Base-by-base conservation (phyloP, 2,888 invertebrate species). In the Melanchra persicariae region DNA sequence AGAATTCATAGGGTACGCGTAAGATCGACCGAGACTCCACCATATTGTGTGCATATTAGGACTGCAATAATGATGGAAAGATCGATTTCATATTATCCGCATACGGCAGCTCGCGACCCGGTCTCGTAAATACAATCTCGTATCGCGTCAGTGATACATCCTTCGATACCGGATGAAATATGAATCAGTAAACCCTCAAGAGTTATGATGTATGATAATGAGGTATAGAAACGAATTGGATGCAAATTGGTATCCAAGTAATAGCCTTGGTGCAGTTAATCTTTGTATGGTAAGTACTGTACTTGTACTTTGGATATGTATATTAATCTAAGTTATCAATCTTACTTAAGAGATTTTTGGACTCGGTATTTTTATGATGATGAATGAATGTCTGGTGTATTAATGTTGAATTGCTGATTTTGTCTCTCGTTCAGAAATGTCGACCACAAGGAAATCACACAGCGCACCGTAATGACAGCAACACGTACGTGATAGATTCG, bases 401-500 rank as follows among this genome's bases (percentile, higher is more conserved):
- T 64, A 67, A 45, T 54, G 37, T 37, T 51, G 17, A 55, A 59
- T 66, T 57, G 17, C 65, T 68, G 59, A 78, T 74, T 69, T 73
- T 73, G 83, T 73, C 62, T 79, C 66, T 67, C 54, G 84, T 88
- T 84, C 84, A 86, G 84, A 85, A 87, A 86, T 87, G 89, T 88
- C 87, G 91, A 94, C 93, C 94, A 91, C 94, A 94, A 92, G 92
- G 90, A 92, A 89, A 92, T 92, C 88, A 75, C 88, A 88, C 88
- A 87, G 87, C 88, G 88, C 87, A 88, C 90, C 88, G 88, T 93
- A 94, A 93, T 94, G 92, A 92, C 90, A 88, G 91, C 89, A 88
- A 88, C 87, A 89, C 87, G 92, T 91, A 93, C 94, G 93, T 94
- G 93, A 93, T 94, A 93, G 92, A 94, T 95, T 93, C 91, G 91